Conservation (phyloP, 2,113 vertebrate genomes). For the Onychostruthus taczanowskii region DNA sequence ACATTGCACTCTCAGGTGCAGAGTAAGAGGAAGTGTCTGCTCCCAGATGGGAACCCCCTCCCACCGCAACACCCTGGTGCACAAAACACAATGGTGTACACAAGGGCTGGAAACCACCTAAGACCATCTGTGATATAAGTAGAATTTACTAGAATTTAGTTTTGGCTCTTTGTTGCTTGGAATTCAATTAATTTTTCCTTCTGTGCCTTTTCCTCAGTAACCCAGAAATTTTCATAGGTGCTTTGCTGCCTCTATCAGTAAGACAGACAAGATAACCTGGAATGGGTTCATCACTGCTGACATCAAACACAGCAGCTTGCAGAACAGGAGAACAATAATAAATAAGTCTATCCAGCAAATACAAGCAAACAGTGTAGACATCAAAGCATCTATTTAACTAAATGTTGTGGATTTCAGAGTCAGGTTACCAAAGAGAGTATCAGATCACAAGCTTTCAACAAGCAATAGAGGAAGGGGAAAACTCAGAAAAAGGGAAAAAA, state of each 20-base stretch:
- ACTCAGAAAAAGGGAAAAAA: neutral
- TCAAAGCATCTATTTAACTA: neutral
- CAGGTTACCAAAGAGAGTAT: neutral
- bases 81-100: neutral
- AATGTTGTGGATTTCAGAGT: neutral
- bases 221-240: neutral
- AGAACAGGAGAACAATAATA: neutral
- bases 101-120: neutral
- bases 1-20: neutral
- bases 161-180: neutral
- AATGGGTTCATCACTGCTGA: neutral
- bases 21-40: constrained; percentile 18
- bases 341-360: neutral
- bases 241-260: neutral
- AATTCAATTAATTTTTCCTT: neutral
- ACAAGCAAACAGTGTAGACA: neutral
- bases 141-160: neutral
- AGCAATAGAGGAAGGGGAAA: neutral
- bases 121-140: neutral
- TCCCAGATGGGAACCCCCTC: neutral
- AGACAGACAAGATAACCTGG: neutral
- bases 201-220: neutral
- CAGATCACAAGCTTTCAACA: neutral
- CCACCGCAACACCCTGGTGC: neutral
- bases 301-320: neutral